A percentile compares a stretch with the other conserved stretches of the same genome.
Conservation (phyloP, 2,797 vertebrate species). For the Ptychobarbus kaznakovi region DNA sequence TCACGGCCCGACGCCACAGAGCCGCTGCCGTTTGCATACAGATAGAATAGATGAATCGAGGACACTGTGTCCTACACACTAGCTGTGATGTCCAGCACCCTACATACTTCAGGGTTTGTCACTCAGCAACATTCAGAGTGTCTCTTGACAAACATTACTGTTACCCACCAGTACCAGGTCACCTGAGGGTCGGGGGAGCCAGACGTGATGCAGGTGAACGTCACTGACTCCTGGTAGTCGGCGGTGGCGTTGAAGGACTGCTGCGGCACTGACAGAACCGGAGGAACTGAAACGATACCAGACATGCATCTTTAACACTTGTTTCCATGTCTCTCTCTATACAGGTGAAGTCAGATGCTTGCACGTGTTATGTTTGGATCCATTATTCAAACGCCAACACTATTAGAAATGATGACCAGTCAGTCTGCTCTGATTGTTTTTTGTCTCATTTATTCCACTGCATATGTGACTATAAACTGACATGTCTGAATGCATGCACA, state of each 20-base stretch:
- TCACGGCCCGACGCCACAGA: background rate
- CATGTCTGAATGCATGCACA: background rate
- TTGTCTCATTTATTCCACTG: background rate
- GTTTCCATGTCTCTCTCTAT: background rate
- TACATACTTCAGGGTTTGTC: background rate
- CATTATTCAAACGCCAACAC: background rate
- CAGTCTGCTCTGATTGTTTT: background rate
- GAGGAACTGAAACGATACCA: slow-evolving; percentile 82
- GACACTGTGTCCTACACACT: slow-evolving; percentile 8
- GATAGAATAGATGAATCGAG: slow-evolving; percentile 8
- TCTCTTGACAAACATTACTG: background rate
- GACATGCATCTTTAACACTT: background rate
- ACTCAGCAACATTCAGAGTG: background rate
- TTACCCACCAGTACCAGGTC: slow-evolving; percentile 89
- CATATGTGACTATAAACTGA: background rate
- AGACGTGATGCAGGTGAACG: slow-evolving; percentile 86
- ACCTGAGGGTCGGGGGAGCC: slow-evolving; percentile 91
- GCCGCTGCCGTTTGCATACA: background rate
- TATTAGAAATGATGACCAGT: background rate
- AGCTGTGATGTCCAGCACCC: background rate
- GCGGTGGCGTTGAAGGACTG: slow-evolving; percentile 94
- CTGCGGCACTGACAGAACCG: slow-evolving; percentile 84
- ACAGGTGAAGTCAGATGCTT: background rate
- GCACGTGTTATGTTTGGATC: background rate
- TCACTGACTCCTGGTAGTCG: slow-evolving; percentile 89